phyloP scores from a whole-genome alignment of 1,140 invertebrate genomes.

The Rhizoglyphus robini region DNA sequence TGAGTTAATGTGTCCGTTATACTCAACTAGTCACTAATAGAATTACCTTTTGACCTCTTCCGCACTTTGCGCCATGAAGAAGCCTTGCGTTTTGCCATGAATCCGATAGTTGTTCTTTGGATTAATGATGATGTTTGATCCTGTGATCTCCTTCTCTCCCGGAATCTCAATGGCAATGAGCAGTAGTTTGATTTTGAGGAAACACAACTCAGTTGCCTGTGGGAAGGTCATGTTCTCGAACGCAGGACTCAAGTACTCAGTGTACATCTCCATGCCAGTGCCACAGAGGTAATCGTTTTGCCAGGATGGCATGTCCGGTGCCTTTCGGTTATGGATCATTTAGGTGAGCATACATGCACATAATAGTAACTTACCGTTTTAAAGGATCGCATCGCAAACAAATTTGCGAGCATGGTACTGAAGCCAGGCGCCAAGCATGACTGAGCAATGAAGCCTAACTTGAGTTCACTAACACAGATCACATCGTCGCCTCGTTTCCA shows the following conservation, averaged over 20 bases:
- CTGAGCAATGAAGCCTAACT: constrained; percentile 46
- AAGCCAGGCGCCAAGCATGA: constrained; percentile 47
- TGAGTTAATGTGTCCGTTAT: neutral
- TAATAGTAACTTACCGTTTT: constrained; percentile 38
- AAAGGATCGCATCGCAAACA: constrained; percentile 46
- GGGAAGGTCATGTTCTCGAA: constrained; percentile 44
- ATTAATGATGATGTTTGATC: constrained; percentile 98
- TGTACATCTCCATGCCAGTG: constrained; percentile 48
- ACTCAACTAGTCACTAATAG: neutral
- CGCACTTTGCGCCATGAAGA: constrained; percentile 99
- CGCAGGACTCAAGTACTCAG: constrained; percentile 40
- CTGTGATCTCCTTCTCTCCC: constrained; percentile 31
- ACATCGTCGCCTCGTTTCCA: constrained; percentile 44
- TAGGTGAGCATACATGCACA: neutral
- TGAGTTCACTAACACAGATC: constrained; percentile 42
- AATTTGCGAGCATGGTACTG: constrained; percentile 45
- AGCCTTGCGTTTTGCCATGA: constrained; percentile 94
- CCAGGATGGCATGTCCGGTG: constrained; percentile 39
- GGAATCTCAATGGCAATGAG: constrained; percentile 27
- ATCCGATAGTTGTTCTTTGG: constrained; percentile 87
- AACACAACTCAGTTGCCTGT: constrained; percentile 62
- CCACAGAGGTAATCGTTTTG: constrained; percentile 44
- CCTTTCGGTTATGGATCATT: neutral
- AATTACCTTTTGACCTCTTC: constrained; percentile 96
- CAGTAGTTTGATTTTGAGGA: constrained; percentile 87